Percentiles rank a stretch among this genome's conserved stretches.
Conservation (phyloP, 2,888 invertebrate genomes). For the Trichacis sp. region DNA sequence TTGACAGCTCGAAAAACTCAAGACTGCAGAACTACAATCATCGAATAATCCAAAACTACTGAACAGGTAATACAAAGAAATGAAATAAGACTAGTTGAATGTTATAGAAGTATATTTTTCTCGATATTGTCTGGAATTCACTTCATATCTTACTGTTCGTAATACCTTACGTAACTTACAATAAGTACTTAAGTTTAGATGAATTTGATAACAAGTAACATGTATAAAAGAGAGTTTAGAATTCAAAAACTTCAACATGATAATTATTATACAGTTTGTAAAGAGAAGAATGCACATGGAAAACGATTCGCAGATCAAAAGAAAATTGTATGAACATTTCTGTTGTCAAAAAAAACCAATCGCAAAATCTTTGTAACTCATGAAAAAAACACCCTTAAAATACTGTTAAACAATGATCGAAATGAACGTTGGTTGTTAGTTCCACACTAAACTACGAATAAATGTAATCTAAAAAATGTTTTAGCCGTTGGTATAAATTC, state of each 20-base stretch:
- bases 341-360: too few relatives aligned
- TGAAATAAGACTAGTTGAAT: not conserved
- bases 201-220: conserved; percentile 61
- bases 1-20: too few relatives aligned
- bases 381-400: too few relatives aligned
- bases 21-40: too few relatives aligned
- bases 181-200: conserved; percentile 28
- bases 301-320: conserved; percentile 11
- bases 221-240: conserved; percentile 62
- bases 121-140: conserved; percentile 40
- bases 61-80: too few relatives aligned
- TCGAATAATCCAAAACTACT: too few relatives aligned
- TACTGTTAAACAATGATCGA: not conserved
- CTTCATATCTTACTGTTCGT: conserved; percentile 31
- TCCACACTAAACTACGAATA: not conserved
- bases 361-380: too few relatives aligned
- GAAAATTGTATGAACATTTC: not conserved
- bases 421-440: not conserved
- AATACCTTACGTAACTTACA: conserved; percentile 29
- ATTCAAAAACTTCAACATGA: conserved; percentile 67
- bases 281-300: conserved; percentile 42
- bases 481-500: not conserved
- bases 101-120: conserved; percentile 11
- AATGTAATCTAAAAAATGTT: not conserved
- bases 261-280: conserved; percentile 53